A percentile compares a stretch with the other conserved stretches of the same genome.
Conservation (phyloP, 2,113 vertebrate species). For the Strix aluco region DNA sequence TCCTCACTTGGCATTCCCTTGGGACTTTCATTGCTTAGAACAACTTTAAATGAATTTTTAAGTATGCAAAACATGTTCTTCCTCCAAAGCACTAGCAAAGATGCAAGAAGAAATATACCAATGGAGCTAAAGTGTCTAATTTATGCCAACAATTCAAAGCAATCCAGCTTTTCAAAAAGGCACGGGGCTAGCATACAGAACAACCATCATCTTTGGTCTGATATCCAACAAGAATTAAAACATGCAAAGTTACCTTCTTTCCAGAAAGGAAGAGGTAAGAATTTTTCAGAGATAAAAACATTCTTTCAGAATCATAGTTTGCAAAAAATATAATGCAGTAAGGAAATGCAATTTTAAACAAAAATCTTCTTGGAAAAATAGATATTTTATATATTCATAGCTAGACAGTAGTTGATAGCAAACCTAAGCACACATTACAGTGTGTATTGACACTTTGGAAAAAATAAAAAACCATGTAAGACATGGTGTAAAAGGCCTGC, state of each 20-base stretch:
- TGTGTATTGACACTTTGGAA: constrained; percentile 16
- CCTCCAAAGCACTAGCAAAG: constrained; percentile 13
- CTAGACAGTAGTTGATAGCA: constrained; percentile 10
- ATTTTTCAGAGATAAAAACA: background rate
- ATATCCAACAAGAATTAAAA: constrained; percentile 31
- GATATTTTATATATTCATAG: background rate
- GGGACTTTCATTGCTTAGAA: background rate
- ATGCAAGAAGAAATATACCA: background rate
- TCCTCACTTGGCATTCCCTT: background rate
- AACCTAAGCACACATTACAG: background rate
- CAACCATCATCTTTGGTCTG: background rate
- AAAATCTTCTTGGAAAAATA: constrained; percentile 39
- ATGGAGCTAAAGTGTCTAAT: background rate
- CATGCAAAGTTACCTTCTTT: background rate
- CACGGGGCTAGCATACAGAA: background rate
- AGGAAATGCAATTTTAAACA: constrained; percentile 27
- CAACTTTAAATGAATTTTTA: background rate
- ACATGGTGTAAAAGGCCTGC: background rate
- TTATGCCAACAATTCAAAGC: background rate
- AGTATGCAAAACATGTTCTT: constrained; percentile 42
- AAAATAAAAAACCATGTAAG: background rate
- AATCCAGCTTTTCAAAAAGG: constrained; percentile 16
- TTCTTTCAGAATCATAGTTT: background rate
- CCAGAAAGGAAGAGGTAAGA: background rate
- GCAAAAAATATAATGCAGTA: background rate